phyloP scores from a whole-genome alignment of 2,113 vertebrate genomes.

The Lepus americanus region DNA sequence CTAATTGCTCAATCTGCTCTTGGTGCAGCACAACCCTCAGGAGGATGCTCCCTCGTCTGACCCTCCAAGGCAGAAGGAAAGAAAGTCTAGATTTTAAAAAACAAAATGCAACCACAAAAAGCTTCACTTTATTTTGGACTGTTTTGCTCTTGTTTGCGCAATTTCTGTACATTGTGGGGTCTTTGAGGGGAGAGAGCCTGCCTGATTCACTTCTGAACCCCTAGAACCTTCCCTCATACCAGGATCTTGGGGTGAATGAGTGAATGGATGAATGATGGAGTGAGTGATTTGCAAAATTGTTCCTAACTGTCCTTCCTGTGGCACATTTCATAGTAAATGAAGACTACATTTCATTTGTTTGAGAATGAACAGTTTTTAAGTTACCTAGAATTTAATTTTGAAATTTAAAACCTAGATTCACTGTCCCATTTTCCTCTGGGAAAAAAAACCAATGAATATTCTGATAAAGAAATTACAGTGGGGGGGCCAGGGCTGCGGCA shows the following conservation, averaged over 20 bases:
- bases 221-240: neutral
- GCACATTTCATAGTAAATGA: fast-evolving
- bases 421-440: neutral
- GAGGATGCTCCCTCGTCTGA: neutral
- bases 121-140: neutral
- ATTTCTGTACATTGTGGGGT: neutral
- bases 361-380: neutral
- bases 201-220: neutral
- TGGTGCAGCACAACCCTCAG: fast-evolving
- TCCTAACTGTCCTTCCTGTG: neutral
- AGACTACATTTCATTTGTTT: fast-evolving
- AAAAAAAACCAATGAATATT: neutral
- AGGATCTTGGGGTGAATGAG: neutral
- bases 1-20: neutral
- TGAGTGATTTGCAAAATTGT: neutral
- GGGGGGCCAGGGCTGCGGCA: no score
- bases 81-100: neutral
- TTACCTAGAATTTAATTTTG: no score
- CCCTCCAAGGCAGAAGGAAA: no score
- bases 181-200: neutral
- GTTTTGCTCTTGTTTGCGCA: neutral
- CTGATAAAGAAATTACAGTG: neutral
- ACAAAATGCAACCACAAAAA: neutral
- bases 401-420: neutral
- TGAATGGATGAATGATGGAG: no score